Conservation (phyloP, 2,113 vertebrate genomes). For the Platichthys flesus region DNA sequence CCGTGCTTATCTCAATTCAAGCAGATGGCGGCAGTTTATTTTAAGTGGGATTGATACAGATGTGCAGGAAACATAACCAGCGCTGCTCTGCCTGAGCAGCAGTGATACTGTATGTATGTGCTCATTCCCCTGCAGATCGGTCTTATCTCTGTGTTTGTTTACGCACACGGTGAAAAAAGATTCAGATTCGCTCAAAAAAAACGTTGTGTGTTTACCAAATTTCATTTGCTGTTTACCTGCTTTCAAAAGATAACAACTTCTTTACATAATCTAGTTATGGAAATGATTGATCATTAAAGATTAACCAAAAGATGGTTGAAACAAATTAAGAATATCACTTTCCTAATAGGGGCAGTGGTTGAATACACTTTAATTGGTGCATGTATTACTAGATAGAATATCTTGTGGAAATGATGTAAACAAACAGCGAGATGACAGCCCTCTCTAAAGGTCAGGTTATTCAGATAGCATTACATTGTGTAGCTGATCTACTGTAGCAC, state of each 20-base stretch:
- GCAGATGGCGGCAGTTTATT: constrained; percentile 77
- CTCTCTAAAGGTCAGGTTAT: background rate
- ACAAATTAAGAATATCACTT: no score
- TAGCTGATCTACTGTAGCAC: background rate
- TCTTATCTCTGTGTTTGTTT: constrained; percentile 40
- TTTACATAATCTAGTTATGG: background rate
- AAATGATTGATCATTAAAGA: background rate
- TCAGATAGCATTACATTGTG: background rate
- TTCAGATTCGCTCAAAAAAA: background rate
- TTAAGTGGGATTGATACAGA: constrained; percentile 58
- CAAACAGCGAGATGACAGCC: no score
- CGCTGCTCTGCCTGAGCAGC: constrained; percentile 27
- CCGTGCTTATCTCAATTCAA: constrained; percentile 70
- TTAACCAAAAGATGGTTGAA: no score
- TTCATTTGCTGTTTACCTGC: background rate
- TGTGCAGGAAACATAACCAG: constrained; percentile 37
- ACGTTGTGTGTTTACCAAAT: background rate
- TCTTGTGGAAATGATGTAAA: no score
- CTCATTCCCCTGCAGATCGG: constrained; percentile 47
- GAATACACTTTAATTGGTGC: no score
- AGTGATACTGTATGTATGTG: constrained; percentile 31
- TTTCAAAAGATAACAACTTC: background rate
- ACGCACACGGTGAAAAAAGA: background rate
- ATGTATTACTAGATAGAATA: no score
- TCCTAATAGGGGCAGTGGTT: no score